These are phyloP conservation scores for Jaculus jaculus DNA, from an alignment of 2,113 vertebrate species.

Conservation along the genomic window DNA sequence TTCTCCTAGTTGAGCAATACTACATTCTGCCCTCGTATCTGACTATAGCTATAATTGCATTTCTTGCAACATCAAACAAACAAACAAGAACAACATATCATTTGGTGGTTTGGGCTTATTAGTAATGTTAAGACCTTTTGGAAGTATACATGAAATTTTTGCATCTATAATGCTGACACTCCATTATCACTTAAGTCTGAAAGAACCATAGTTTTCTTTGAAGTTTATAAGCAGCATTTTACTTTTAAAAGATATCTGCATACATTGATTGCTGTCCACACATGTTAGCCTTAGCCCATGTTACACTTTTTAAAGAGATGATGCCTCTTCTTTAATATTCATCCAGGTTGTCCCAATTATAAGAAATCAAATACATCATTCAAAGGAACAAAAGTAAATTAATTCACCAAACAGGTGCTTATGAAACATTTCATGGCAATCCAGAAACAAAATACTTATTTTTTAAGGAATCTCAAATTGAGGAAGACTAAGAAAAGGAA, in stretches of 20 bases:
- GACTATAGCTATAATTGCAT: not conserved
- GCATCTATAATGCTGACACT: not conserved
- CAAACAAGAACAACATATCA: not conserved
- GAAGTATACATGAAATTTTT: not conserved
- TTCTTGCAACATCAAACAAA: not conserved
- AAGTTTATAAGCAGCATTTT: not conserved
- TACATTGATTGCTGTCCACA: not conserved
- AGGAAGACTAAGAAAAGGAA: not conserved
- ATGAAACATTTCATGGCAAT: not conserved
- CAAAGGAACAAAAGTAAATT: slow-evolving; percentile 16
- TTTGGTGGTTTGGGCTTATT: not conserved
- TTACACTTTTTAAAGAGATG: not conserved
- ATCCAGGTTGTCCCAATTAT: not conserved
- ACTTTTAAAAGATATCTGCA: slow-evolving; percentile 28
- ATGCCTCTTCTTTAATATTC: slow-evolving; percentile 29
- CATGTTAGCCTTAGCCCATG: not conserved
- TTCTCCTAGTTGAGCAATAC: not conserved
- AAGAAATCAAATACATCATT: not conserved
- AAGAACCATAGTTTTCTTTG: not conserved
- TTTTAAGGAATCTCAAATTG: not conserved
- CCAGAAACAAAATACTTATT: not conserved
- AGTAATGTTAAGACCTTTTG: not conserved
- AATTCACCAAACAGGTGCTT: not conserved
- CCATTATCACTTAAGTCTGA: not conserved
- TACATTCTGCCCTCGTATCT: not conserved